Evolutionary conservation across 1,140 invertebrate species (phyloP).

Genomic region (Teleogryllus occipitalis): DNA sequence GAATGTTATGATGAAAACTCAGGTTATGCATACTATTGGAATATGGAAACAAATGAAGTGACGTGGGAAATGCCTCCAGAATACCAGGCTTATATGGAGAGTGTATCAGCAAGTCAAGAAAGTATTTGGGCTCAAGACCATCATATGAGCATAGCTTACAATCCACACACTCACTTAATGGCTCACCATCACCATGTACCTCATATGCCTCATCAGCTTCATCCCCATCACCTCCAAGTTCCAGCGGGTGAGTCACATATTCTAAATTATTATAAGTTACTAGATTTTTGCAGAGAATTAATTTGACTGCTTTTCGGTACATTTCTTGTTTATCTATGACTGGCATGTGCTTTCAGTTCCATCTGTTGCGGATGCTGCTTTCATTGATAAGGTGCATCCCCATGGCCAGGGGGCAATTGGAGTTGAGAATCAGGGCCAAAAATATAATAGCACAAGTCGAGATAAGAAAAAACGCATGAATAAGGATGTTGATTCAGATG

Average conservation of each 20-base stretch:
- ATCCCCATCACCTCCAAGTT: not conserved
- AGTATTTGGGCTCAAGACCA: slow-evolving; percentile 3
- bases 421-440: no score
- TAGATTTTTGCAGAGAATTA: no score
- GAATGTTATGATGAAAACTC: slow-evolving; percentile 58
- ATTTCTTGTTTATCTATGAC: not conserved
- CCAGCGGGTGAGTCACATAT: not conserved
- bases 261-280: no score
- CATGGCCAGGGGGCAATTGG: not conserved
- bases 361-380: not conserved
- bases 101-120: not conserved
- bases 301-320: no score
- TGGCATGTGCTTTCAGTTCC: not conserved
- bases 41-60: slow-evolving; percentile 58
- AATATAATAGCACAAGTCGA: not conserved
- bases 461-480: slow-evolving; percentile 22
- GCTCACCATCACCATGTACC: not conserved
- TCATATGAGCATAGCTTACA: not conserved
- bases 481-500: slow-evolving; percentile 37
- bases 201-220: not conserved
- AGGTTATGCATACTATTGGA: slow-evolving; percentile 67
- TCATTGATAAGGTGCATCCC: not conserved
- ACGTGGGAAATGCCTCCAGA: slow-evolving; percentile 62
- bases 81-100: slow-evolving; percentile 30
- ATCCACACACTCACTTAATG: not conserved